Evolutionary conservation across 2,797 vertebrate genomes (phyloP).

Genomic region (Pipistrellus pipistrellus): DNA sequence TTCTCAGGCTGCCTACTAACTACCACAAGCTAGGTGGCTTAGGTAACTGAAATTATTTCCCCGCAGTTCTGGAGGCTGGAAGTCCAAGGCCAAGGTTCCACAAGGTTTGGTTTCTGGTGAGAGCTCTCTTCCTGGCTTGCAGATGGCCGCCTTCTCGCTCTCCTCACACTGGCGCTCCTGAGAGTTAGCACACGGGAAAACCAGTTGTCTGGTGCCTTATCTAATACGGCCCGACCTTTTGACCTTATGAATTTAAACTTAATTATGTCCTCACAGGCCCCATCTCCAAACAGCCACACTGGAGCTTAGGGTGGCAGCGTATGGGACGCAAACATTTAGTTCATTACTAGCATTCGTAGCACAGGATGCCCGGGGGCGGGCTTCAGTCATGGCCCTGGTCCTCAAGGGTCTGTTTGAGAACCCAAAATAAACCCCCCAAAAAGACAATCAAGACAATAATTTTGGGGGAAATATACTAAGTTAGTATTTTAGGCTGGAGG

Average conservation of each 20-base stretch:
- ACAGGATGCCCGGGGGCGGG: not conserved
- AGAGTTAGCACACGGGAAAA: not conserved
- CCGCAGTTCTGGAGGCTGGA: not conserved
- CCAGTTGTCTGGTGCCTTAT: not conserved
- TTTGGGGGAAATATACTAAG: conserved; percentile 41
- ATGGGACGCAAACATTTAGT: not conserved
- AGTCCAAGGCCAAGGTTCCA: not conserved
- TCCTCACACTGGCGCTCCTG: not conserved
- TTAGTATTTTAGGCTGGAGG: not conserved
- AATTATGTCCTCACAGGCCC: not conserved
- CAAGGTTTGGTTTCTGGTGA: not conserved
- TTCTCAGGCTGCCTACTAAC: not conserved
- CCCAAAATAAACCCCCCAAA: not conserved
- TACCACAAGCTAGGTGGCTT: not conserved
- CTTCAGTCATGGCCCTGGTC: not conserved
- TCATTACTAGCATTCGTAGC: not conserved
- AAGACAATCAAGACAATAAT: not conserved
- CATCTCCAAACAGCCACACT: not conserved
- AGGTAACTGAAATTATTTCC: conserved; percentile 22
- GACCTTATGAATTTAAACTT: not conserved
- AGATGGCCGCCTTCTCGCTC: not conserved
- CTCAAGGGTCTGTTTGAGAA: not conserved
- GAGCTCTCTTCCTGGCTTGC: not conserved
- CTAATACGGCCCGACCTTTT: not conserved
- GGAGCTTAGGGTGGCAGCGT: not conserved